A percentile compares a stretch with the other conserved stretches of the same genome.
Evolutionary conservation across 2,113 vertebrate genomes (phyloP).

Genomic region (Cyprinodon variegatus): DNA sequence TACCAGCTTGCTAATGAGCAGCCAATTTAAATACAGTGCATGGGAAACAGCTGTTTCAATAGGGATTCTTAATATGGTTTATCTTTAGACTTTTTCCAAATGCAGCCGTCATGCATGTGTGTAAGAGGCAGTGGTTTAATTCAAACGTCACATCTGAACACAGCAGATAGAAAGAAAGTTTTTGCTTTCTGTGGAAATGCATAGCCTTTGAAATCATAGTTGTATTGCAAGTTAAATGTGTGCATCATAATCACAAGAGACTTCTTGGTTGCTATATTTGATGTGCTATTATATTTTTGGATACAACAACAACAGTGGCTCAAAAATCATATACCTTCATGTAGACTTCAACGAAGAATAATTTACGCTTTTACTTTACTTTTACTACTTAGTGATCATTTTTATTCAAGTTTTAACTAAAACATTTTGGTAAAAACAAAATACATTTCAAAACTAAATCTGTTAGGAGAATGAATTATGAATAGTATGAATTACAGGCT

Average conservation of each 20-base stretch:
- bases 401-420: too few species aligned
- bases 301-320: too few species aligned
- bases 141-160: slow-evolving; percentile 6
- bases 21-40: slow-evolving; percentile 15
- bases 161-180: not conserved
- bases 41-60: slow-evolving; percentile 20
- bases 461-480: too few species aligned
- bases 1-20: slow-evolving; percentile 7
- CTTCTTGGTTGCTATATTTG: too few species aligned
- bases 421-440: too few species aligned
- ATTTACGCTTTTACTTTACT: too few species aligned
- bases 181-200: not conserved
- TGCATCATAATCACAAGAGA: not conserved
- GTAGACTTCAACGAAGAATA: too few species aligned
- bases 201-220: not conserved
- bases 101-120: not conserved
- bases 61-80: not conserved
- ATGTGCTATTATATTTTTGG: too few species aligned
- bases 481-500: too few species aligned
- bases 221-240: not conserved
- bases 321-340: too few species aligned
- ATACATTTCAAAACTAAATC: too few species aligned
- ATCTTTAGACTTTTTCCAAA: not conserved
- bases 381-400: too few species aligned
- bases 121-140: slow-evolving; percentile 6